Percentiles rank a stretch among this genome's conserved stretches.
phyloP scores from a whole-genome alignment of 2,888 invertebrate species.

The Diploptera punctata region DNA sequence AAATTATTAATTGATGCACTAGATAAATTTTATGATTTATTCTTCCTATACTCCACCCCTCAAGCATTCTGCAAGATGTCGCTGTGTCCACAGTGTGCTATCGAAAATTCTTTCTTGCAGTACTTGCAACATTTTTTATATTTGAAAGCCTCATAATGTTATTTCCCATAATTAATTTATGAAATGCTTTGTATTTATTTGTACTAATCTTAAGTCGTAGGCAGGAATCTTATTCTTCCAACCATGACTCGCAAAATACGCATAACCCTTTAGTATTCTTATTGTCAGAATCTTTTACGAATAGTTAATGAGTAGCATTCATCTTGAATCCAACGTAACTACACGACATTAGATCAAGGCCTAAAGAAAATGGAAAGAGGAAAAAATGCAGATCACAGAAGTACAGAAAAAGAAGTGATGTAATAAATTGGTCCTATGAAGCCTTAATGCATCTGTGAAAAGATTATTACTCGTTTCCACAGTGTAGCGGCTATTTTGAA shows the following conservation, averaged over 20 bases:
- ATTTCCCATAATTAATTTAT: too few relatives aligned
- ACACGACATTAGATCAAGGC: too few relatives aligned
- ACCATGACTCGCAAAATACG: background rate
- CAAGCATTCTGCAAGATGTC: background rate
- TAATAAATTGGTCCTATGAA: background rate
- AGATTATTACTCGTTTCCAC: background rate
- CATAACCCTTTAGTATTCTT: background rate
- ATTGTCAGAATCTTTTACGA: background rate
- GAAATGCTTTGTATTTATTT: background rate
- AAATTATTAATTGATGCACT: slow-evolving; percentile 1
- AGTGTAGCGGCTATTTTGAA: background rate
- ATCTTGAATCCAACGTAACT: background rate
- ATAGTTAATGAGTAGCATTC: too few relatives aligned
- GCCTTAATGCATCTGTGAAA: background rate
- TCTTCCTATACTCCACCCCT: background rate
- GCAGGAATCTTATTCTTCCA: background rate
- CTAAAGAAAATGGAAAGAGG: background rate
- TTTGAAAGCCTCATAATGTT: too few relatives aligned
- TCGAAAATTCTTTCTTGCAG: background rate
- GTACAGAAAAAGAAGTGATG: background rate
- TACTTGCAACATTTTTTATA: too few relatives aligned
- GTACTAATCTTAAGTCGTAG: background rate
- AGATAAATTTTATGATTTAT: background rate
- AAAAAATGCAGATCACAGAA: background rate
- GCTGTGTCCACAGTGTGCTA: background rate